These are phyloP conservation scores for Euphonia xanthogaster DNA, from an alignment of 2,797 vertebrate genomes.

Conservation along the genomic window DNA sequence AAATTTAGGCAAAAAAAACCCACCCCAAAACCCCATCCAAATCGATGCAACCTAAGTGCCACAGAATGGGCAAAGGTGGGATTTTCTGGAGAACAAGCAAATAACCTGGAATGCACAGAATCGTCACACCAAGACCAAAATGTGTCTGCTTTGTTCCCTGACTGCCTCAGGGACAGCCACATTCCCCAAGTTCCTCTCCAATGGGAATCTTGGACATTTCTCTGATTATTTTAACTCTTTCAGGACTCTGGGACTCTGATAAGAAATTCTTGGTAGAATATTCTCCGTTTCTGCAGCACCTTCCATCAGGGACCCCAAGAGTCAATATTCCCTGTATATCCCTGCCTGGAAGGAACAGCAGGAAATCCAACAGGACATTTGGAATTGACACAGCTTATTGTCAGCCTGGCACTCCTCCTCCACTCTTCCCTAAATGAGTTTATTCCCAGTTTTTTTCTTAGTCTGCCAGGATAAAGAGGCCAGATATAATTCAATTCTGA, in stretches of 20 bases:
- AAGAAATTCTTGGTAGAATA: not conserved
- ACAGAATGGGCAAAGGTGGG: not conserved
- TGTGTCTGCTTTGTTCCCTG: constrained; percentile 61
- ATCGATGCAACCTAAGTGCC: not conserved
- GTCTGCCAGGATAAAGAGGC: not conserved
- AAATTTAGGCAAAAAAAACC: not conserved
- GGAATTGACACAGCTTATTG: not conserved
- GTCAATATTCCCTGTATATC: not conserved
- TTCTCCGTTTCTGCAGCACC: not conserved
- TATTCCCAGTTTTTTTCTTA: not conserved
- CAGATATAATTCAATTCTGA: not conserved
- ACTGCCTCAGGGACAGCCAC: not conserved
- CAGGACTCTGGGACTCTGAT: not conserved
- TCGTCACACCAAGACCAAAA: constrained; percentile 80
- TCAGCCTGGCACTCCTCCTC: not conserved
- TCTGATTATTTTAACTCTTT: not conserved
- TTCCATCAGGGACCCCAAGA: not conserved
- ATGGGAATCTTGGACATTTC: not conserved
- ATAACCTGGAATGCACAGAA: constrained; percentile 88
- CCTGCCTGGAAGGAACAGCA: not conserved
- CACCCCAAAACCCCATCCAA: not conserved
- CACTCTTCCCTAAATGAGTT: not conserved
- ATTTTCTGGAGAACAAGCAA: constrained; percentile 7
- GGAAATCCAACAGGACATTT: not conserved
- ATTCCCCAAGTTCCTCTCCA: not conserved